phyloP scores from a whole-genome alignment of 2,113 vertebrate species.

The Centrocercus urophasianus region DNA sequence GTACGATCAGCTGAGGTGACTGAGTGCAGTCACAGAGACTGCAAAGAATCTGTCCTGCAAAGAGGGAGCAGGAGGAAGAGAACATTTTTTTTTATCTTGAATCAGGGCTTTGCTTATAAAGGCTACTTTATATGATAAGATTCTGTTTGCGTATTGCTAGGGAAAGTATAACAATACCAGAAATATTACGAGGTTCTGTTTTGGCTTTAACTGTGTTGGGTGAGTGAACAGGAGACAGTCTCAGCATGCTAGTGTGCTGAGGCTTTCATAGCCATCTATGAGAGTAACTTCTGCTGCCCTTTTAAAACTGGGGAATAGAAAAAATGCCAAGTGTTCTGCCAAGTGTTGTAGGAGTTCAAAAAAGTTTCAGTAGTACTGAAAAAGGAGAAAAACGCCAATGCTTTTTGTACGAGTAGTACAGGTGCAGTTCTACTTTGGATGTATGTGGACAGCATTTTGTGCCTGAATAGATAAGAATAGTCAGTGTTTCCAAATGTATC shows the following conservation, averaged over 20 bases:
- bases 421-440: not conserved
- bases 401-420: not conserved
- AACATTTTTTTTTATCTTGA: not conserved
- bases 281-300: not conserved
- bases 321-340: constrained; percentile 9
- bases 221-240: not conserved
- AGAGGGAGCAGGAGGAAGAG: not conserved
- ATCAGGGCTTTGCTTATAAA: constrained; percentile 43
- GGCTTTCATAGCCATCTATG: not conserved
- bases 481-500: constrained; percentile 36
- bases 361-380: not conserved
- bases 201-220: not conserved
- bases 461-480: not conserved
- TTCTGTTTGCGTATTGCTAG: constrained; percentile 24
- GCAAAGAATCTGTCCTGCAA: not conserved
- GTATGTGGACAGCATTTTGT: not conserved
- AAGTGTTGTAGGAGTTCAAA: constrained; percentile 8
- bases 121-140: not conserved
- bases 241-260: not conserved
- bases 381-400: not conserved
- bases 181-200: not conserved
- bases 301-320: not conserved
- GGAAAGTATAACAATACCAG: not conserved
- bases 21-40: not conserved
- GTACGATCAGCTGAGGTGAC: not conserved